These are phyloP conservation scores for Drosophila arizonae DNA, from an alignment of 1,140 invertebrate species.

Conservation along the genomic window DNA sequence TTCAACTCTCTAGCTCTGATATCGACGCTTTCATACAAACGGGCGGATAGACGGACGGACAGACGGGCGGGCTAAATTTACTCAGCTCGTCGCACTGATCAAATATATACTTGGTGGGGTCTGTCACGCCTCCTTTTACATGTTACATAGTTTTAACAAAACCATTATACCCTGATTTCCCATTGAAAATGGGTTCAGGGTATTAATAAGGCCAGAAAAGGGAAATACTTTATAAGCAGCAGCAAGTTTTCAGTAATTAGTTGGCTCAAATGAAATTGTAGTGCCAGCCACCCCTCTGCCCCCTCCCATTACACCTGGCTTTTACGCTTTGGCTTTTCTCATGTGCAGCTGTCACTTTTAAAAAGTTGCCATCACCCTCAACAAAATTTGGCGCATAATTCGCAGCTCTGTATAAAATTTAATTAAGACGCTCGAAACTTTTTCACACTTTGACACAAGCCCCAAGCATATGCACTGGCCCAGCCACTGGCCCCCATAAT, in stretches of 20 bases:
- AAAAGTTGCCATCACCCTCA: conserved; percentile 61
- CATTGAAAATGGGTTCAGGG: too few species aligned
- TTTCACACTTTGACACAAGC: conserved; percentile 78
- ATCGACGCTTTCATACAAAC: too few species aligned
- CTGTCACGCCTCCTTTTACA: too few species aligned
- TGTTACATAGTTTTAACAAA: too few species aligned
- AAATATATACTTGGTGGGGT: too few species aligned
- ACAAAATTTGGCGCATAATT: conserved; percentile 45
- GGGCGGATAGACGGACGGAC: too few species aligned
- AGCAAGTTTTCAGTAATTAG: conserved; percentile 70
- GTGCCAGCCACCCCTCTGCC: not conserved
- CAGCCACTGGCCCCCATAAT: conserved; percentile 9
- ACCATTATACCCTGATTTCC: too few species aligned
- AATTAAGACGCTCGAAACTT: conserved; percentile 79
- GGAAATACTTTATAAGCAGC: conserved; percentile 50
- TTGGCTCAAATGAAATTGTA: conserved; percentile 64
- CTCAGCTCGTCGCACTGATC: too few species aligned
- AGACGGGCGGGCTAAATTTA: too few species aligned
- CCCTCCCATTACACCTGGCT: not conserved
- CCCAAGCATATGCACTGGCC: conserved; percentile 64
- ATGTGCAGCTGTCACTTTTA: conserved; percentile 76
- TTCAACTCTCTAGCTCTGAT: too few species aligned
- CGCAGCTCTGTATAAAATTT: conserved; percentile 73
- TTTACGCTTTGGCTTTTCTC: conserved; percentile 35
- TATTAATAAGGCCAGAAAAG: conserved; percentile 2